These are phyloP conservation scores for Zhuqinia jingwanae DNA, from an alignment of 2,888 invertebrate genomes.

Conservation along the genomic window DNA sequence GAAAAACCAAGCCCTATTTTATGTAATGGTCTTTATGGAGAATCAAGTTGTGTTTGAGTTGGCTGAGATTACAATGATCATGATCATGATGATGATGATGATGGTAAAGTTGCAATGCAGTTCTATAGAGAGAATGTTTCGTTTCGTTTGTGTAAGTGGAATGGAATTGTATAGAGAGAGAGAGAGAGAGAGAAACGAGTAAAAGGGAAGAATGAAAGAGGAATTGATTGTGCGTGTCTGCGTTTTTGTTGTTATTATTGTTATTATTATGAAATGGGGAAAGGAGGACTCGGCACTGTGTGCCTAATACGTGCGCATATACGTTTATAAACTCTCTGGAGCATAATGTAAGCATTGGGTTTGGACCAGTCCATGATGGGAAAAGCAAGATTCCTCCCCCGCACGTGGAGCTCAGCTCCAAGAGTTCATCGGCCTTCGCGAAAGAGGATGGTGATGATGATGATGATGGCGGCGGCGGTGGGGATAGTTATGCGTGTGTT, in stretches of 20 bases:
- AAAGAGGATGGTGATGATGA: constrained; percentile 51
- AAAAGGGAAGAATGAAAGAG: constrained; percentile 32
- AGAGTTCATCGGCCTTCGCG: constrained; percentile 79
- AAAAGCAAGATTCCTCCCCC: constrained; percentile 75
- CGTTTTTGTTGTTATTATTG: neutral
- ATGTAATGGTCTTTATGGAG: constrained; percentile 44
- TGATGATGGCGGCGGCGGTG: constrained; percentile 27
- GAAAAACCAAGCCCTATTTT: constrained; percentile 27
- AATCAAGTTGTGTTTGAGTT: constrained; percentile 27
- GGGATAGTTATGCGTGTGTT: constrained; percentile 35
- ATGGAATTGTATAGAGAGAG: neutral
- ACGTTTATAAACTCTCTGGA: neutral
- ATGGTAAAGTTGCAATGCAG: constrained; percentile 25
- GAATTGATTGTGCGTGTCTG: constrained; percentile 41
- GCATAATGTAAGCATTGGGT: constrained; percentile 14
- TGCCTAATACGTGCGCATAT: neutral
- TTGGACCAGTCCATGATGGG: constrained; percentile 75
- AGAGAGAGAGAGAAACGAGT: neutral
- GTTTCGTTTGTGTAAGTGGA: neutral
- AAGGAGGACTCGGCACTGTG: constrained; percentile 27
- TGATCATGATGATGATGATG: too few species aligned
- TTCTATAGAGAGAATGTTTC: neutral
- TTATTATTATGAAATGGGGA: constrained; percentile 44
- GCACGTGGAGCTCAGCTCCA: constrained; percentile 77
- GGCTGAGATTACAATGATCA: neutral